phyloP scores from a whole-genome alignment of 2,113 vertebrate genomes.

The Mungos mungo region DNA sequence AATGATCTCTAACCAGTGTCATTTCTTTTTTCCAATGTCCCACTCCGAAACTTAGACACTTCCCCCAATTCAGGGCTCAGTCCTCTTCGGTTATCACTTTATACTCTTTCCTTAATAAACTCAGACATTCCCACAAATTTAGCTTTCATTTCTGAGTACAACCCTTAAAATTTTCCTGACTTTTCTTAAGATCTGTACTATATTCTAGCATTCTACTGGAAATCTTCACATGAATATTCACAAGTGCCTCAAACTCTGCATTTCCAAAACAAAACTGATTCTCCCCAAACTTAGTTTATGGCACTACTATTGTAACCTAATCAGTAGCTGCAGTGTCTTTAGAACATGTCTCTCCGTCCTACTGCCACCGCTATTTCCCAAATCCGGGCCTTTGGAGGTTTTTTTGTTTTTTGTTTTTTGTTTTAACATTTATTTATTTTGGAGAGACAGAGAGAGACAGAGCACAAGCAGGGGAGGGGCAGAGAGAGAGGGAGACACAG shows the following conservation, averaged over 20 bases:
- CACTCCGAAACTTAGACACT: neutral
- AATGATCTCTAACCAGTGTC: neutral
- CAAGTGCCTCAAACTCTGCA: neutral
- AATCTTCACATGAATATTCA: neutral
- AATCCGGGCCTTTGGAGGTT: neutral
- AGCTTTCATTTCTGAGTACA: slow-evolving; percentile 31
- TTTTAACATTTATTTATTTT: no score
- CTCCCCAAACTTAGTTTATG: neutral
- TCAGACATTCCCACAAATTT: neutral
- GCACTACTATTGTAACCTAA: neutral
- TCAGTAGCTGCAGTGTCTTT: neutral
- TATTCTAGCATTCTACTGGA: neutral
- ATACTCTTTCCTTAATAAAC: slow-evolving; percentile 6
- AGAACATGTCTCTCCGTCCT: neutral
- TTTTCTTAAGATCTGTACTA: neutral
- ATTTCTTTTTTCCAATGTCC: neutral
- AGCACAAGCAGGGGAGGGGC: no score
- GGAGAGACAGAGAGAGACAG: no score
- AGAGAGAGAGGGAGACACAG: no score
- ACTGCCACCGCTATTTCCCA: neutral
- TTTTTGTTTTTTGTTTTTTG: neutral
- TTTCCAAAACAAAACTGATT: neutral
- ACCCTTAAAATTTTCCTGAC: neutral
- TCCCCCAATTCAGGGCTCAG: neutral
- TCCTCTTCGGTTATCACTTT: neutral